Percentiles rank a stretch among this genome's conserved stretches.
Conservation (phyloP, 1,140 invertebrate species). For the Bombus ignitus region DNA sequence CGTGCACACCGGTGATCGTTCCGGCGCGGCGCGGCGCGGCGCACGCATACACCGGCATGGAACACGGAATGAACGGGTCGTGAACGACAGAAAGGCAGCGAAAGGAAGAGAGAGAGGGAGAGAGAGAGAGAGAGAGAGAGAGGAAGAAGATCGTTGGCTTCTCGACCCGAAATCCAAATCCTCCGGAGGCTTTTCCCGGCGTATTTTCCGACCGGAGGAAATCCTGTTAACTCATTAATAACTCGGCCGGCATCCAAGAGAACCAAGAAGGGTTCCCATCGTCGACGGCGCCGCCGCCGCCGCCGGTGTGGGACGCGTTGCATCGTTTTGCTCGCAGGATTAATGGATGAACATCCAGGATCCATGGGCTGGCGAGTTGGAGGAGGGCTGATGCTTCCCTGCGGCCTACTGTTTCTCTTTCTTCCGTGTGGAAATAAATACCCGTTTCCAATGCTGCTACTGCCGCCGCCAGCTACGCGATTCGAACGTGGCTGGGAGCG, state of each 20-base stretch:
- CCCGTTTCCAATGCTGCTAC: not conserved
- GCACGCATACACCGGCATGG: not conserved
- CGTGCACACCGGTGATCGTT: conserved; percentile 16
- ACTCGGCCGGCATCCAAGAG: conserved; percentile 60
- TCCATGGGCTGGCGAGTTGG: conserved; percentile 18
- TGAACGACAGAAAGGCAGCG: not conserved
- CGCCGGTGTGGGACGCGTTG: conserved; percentile 47
- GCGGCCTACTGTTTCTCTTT: conserved; percentile 41
- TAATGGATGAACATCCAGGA: conserved; percentile 67
- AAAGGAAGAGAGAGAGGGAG: not conserved
- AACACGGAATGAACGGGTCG: not conserved
- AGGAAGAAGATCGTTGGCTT: conserved; percentile 21
- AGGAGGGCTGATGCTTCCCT: conserved; percentile 27
- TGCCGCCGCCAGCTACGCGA: conserved; percentile 1
- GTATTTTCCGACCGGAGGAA: conserved; percentile 73
- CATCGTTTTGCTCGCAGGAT: conserved; percentile 67
- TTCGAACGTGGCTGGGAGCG: not conserved
- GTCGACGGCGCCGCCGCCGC: conserved; percentile 33
- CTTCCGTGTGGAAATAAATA: conserved; percentile 39
- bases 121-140: not conserved
- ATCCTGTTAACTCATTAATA: conserved; percentile 77
- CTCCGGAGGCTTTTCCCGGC: conserved; percentile 60
- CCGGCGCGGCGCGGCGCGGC: not conserved
- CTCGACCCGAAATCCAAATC: conserved; percentile 71
- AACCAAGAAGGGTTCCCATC: conserved; percentile 58